These are phyloP conservation scores for Rana temporaria DNA, from an alignment of 2,113 vertebrate genomes.

Conservation along the genomic window DNA sequence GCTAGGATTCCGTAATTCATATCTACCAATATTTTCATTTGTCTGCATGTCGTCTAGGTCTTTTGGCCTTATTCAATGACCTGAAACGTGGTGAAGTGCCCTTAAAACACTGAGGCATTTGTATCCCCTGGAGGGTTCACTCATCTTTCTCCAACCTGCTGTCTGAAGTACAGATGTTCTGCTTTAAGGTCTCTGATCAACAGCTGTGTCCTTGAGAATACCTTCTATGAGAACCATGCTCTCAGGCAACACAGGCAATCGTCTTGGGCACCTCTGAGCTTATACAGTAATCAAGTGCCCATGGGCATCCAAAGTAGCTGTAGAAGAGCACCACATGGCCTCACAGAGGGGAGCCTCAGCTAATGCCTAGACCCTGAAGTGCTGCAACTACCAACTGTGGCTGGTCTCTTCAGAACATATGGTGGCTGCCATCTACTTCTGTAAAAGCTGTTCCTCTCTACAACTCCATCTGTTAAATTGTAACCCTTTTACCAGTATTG, in stretches of 20 bases:
- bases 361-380: constrained; percentile 30
- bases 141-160: constrained; percentile 21
- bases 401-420: constrained; percentile 41
- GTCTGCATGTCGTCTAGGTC: background rate
- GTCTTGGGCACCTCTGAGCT: constrained; percentile 24
- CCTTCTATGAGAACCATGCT: background rate
- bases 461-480: constrained; percentile 25
- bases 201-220: constrained; percentile 50
- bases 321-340: background rate
- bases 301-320: constrained; percentile 15
- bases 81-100: background rate
- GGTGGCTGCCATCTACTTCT: constrained; percentile 14
- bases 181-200: constrained; percentile 49
- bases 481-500: constrained; percentile 14
- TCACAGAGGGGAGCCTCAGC: background rate
- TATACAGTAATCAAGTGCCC: constrained; percentile 15
- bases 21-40: background rate
- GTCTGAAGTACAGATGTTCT: constrained; percentile 54
- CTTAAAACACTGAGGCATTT: constrained; percentile 15
- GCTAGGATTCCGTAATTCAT: background rate
- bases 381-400: constrained; percentile 34
- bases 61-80: constrained; percentile 20
- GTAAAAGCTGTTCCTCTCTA: constrained; percentile 31
- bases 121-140: constrained; percentile 27
- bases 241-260: constrained; percentile 19